phyloP scores from a whole-genome alignment of 2,113 vertebrate genomes.

The Eolophus roseicapilla region DNA sequence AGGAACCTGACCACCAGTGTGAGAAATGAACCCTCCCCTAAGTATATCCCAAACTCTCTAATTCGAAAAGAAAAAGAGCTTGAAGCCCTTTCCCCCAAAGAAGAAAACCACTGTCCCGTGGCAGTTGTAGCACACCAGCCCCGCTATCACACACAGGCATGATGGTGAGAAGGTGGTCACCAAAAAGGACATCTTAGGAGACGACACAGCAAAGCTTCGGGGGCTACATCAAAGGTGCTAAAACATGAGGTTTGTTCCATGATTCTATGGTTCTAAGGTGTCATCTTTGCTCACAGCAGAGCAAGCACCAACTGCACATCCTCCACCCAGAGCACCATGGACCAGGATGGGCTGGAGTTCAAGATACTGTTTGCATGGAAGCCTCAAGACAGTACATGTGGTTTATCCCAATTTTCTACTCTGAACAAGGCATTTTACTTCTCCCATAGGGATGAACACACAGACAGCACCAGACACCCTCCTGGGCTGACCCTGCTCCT shows the following conservation, averaged over 20 bases:
- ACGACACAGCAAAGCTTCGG: background rate
- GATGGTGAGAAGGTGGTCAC: rapidly evolving
- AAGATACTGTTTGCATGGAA: rapidly evolving
- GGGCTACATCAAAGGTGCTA: background rate
- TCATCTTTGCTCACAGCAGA: rapidly evolving
- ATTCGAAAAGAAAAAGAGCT: conserved; percentile 9
- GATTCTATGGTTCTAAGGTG: background rate
- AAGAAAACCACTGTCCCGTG: background rate
- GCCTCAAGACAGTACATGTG: rapidly evolving
- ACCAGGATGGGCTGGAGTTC: background rate
- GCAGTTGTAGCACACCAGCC: background rate
- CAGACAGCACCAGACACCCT: background rate
- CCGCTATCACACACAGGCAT: background rate
- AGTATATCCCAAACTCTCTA: background rate
- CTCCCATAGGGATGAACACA: rapidly evolving
- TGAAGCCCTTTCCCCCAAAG: background rate
- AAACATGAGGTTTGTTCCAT: background rate
- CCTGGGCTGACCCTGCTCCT: background rate
- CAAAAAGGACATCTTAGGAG: background rate
- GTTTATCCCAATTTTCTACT: rapidly evolving
- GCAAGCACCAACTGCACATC: background rate
- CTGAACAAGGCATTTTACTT: background rate
- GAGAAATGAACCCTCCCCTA: conserved; percentile 34
- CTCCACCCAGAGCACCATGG: rapidly evolving
- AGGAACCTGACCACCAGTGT: conserved; percentile 24